Conservation (phyloP, 2,888 invertebrate species). For the Tortricodes alternella region DNA sequence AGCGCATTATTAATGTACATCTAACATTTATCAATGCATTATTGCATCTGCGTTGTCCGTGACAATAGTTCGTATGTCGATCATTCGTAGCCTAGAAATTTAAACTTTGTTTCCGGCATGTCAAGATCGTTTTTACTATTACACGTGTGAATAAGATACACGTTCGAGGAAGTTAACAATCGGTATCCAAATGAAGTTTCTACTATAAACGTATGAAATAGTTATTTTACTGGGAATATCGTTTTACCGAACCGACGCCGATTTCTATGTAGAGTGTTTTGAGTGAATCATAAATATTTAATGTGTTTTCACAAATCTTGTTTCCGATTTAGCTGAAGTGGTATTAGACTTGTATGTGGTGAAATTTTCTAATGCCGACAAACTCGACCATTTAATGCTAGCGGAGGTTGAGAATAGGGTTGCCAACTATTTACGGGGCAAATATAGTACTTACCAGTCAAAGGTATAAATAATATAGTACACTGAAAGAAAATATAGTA, state of each 20-base stretch:
- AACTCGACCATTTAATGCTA: no score
- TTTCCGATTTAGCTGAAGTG: no score
- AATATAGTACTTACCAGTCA: no score
- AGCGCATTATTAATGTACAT: neutral
- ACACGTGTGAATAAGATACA: neutral
- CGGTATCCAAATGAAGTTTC: neutral
- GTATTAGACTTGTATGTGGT: no score
- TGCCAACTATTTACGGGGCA: no score
- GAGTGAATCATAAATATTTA: neutral
- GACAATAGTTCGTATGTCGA: neutral
- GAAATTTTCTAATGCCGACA: no score
- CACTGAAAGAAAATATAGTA: no score
- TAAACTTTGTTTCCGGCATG: neutral
- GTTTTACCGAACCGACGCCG: neutral
- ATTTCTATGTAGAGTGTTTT: neutral
- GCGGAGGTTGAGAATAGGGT: no score
- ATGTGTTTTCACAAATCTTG: no score
- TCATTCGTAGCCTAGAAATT: neutral
- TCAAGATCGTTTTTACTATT: neutral
- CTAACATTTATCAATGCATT: neutral
- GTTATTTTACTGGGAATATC: neutral
- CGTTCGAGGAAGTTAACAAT: neutral
- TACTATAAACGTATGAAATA: neutral
- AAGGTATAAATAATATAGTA: no score
- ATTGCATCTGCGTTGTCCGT: neutral